Evolutionary conservation across 2,113 vertebrate species (phyloP).

Genomic region (Pseudolaguvia tuberculata): DNA sequence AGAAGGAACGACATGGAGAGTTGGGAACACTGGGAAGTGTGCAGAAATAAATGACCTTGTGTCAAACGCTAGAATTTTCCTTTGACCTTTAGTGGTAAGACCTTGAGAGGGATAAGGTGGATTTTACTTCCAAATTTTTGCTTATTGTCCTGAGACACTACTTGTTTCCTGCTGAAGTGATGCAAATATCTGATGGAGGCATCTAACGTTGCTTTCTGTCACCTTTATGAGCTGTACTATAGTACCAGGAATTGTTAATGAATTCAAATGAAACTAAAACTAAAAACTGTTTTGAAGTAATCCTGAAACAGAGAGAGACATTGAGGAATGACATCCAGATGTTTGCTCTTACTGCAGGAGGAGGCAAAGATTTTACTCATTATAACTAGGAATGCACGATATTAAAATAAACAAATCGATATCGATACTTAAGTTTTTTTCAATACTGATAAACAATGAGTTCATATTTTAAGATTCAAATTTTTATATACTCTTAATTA

Average conservation of each 20-base stretch:
- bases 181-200: not conserved
- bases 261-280: not conserved
- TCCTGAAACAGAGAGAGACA: conserved; percentile 19
- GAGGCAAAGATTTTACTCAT: conserved; percentile 4
- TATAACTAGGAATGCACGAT: not conserved
- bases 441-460: too few relatives aligned
- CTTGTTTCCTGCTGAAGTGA: not conserved
- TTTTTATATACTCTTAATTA: too few relatives aligned
- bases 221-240: too few relatives aligned
- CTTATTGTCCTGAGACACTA: not conserved
- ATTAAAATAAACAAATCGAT: too few relatives aligned
- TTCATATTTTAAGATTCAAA: too few relatives aligned
- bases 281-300: not conserved
- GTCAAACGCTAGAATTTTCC: not conserved
- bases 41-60: conserved; percentile 1
- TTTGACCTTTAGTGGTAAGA: conserved; percentile 7
- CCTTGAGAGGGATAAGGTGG: not conserved
- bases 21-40: not conserved
- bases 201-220: too few relatives aligned
- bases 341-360: not conserved
- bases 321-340: not conserved
- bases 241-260: not conserved
- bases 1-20: too few relatives aligned
- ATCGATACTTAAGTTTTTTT: too few relatives aligned
- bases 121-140: conserved; percentile 28